These are phyloP conservation scores for Latheticus oryzae DNA, from an alignment of 2,888 invertebrate species.

Conservation along the genomic window DNA sequence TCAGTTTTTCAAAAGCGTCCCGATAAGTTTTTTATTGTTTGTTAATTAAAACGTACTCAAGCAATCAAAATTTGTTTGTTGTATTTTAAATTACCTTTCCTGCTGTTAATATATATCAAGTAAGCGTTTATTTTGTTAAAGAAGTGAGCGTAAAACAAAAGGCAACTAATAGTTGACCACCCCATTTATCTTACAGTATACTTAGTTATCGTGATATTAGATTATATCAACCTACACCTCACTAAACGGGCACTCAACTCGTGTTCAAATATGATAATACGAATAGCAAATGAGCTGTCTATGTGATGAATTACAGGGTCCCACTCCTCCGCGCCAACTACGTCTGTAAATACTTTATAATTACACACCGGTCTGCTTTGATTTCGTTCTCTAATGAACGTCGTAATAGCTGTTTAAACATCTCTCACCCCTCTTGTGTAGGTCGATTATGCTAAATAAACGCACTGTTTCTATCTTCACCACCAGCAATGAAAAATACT, in stretches of 20 bases:
- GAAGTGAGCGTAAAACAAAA: background rate
- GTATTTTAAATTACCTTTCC: no score
- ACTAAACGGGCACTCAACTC: constrained; percentile 60
- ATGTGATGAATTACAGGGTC: constrained; percentile 65
- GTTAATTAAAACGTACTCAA: no score
- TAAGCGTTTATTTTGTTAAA: no score
- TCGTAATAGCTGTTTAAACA: constrained; percentile 61
- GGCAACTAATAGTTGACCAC: constrained; percentile 8
- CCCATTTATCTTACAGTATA: constrained; percentile 29
- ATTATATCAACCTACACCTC: constrained; percentile 54
- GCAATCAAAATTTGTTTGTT: no score
- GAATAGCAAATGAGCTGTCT: constrained; percentile 65
- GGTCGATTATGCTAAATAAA: constrained; percentile 42
- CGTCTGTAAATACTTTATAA: constrained; percentile 66
- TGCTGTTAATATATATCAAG: no score
- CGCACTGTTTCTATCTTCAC: constrained; percentile 31
- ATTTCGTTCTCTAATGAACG: constrained; percentile 63
- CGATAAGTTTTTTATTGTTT: no score
- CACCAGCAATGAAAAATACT: constrained; percentile 24
- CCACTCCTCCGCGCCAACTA: constrained; percentile 62
- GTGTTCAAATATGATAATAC: constrained; percentile 63
- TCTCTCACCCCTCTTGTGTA: constrained; percentile 40
- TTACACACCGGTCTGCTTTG: constrained; percentile 65
- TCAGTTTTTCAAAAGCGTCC: no score
- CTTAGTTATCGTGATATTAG: constrained; percentile 52